Conservation (phyloP, 2,797 vertebrate species). For the Poeciliopsis turneri region DNA sequence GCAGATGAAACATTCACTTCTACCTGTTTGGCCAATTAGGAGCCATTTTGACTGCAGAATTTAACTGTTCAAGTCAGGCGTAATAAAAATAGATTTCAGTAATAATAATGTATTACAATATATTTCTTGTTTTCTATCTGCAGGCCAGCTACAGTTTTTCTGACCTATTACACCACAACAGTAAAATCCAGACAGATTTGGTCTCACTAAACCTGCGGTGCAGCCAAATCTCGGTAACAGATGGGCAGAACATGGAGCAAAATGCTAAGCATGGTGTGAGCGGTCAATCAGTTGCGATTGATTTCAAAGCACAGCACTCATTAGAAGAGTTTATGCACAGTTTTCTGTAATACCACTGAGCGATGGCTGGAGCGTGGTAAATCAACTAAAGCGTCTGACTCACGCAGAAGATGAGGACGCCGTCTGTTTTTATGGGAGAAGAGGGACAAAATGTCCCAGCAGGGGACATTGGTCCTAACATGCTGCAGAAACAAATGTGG, state of each 20-base stretch:
- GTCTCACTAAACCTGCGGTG: not conserved
- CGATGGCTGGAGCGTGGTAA: no score
- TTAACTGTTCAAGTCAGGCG: no score
- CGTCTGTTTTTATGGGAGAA: not conserved
- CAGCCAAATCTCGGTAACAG: no score
- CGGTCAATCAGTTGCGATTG: not conserved
- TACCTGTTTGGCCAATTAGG: no score
- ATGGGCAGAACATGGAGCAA: not conserved
- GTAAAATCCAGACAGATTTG: not conserved
- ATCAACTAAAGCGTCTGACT: constrained; percentile 2
- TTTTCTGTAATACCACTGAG: not conserved
- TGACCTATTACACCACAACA: not conserved
- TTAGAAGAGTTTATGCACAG: not conserved
- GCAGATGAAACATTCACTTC: no score
- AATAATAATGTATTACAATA: no score
- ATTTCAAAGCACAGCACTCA: not conserved
- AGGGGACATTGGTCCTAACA: not conserved
- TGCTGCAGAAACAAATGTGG: not conserved
- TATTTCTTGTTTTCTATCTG: no score
- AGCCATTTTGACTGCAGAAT: no score
- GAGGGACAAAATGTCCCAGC: not conserved
- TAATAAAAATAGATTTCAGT: no score
- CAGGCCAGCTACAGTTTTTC: not conserved
- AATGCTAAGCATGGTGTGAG: not conserved
- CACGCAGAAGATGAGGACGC: not conserved